phyloP scores from a whole-genome alignment of 2,113 vertebrate species.

The Salvator merianae region DNA sequence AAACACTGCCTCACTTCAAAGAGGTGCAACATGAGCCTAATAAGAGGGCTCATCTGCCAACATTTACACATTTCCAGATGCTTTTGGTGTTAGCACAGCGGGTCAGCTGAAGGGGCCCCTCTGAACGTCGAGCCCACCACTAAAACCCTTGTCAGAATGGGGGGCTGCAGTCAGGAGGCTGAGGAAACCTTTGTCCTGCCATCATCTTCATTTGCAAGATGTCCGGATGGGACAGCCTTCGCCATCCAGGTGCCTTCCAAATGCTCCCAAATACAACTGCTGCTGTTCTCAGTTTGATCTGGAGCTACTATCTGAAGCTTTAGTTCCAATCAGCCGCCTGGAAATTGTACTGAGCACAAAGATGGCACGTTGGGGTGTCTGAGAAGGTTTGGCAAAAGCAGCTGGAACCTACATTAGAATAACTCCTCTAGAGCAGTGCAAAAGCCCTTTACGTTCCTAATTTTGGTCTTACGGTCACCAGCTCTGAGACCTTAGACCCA shows the following conservation, averaged over 20 bases:
- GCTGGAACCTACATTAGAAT: no score
- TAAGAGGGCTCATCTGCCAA: not conserved
- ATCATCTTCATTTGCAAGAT: not conserved
- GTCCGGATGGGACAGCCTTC: not conserved
- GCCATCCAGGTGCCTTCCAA: not conserved
- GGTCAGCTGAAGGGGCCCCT: not conserved
- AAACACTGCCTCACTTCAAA: slow-evolving; percentile 28
- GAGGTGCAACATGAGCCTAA: not conserved
- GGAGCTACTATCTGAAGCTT: no score
- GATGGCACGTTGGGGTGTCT: no score
- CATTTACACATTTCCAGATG: slow-evolving; percentile 18
- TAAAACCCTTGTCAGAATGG: not conserved
- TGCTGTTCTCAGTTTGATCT: no score
- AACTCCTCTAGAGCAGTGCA: no score
- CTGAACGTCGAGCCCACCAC: not conserved
- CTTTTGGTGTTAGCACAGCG: not conserved
- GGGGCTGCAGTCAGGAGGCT: not conserved
- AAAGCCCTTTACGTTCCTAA: no score
- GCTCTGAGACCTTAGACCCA: no score
- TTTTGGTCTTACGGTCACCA: no score
- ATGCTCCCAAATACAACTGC: not conserved
- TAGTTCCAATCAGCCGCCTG: not conserved
- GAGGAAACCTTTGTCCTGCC: not conserved
- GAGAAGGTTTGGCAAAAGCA: no score
- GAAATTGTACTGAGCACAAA: no score